Conservation (phyloP, 2,888 invertebrate genomes). For the Ennomos erosarius region DNA sequence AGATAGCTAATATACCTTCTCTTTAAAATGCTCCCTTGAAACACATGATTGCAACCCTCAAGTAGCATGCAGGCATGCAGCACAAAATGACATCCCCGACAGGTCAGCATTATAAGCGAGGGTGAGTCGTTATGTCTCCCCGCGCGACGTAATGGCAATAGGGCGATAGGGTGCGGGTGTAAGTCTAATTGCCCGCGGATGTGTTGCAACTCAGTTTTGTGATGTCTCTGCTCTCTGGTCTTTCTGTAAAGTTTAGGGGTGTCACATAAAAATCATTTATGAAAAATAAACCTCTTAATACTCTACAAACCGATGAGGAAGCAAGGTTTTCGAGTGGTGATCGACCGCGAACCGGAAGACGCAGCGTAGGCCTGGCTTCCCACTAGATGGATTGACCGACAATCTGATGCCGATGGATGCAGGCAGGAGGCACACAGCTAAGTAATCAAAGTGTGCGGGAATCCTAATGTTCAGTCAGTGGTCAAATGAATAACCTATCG, state of each 20-base stretch:
- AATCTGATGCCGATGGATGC: too few relatives aligned
- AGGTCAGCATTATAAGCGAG: constrained; percentile 28
- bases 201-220: constrained; percentile 61
- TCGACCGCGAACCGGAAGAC: too few relatives aligned
- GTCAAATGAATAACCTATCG: too few relatives aligned
- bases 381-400: too few relatives aligned
- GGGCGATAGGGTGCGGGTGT: constrained; percentile 56
- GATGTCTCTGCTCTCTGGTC: constrained; percentile 36
- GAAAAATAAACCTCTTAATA: not conserved
- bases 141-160: constrained; percentile 47
- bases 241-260: constrained; percentile 42
- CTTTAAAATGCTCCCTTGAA: too few relatives aligned
- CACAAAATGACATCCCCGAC: constrained; percentile 20
- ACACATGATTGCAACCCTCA: not conserved
- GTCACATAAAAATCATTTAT: not conserved
- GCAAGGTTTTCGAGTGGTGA: too few relatives aligned
- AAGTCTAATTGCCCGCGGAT: constrained; percentile 64
- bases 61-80: constrained; percentile 18
- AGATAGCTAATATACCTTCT: too few relatives aligned
- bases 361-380: too few relatives aligned
- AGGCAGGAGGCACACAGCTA: too few relatives aligned
- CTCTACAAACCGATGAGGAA: too few relatives aligned
- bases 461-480: too few relatives aligned
- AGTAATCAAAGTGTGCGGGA: too few relatives aligned
- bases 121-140: constrained; percentile 25